Conservation (phyloP, 2,113 vertebrate genomes). For the Corythornis vintsioides region DNA sequence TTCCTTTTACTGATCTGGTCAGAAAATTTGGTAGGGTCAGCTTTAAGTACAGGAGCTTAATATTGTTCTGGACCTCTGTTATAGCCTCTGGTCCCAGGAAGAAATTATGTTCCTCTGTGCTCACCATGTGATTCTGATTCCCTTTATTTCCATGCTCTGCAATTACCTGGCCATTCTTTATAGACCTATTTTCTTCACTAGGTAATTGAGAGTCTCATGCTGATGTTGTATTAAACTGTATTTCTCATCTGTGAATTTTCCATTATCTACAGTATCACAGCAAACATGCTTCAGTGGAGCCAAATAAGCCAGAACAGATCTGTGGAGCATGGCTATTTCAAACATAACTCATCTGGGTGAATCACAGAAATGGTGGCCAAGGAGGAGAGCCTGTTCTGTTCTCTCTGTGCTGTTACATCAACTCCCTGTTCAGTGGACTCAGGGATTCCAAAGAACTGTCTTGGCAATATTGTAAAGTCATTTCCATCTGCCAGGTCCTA, state of each 20-base stretch:
- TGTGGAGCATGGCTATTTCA: conserved; percentile 3
- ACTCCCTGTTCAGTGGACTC: not conserved
- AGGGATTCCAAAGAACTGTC: not conserved
- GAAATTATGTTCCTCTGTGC: not conserved
- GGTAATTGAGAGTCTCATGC: conserved; percentile 19
- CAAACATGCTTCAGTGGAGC: conserved; percentile 3
- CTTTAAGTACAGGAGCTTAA: not conserved
- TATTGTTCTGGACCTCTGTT: not conserved
- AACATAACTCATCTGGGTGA: conserved; percentile 8
- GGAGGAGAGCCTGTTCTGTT: not conserved
- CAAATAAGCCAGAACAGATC: conserved; percentile 35
- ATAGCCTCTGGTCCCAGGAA: not conserved
- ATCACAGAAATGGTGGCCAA: not conserved
- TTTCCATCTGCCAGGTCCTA: conserved; percentile 23
- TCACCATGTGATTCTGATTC: not conserved
- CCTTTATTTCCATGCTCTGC: not conserved
- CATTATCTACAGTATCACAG: not conserved
- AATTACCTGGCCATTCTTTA: conserved; percentile 25
- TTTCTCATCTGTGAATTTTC: conserved; percentile 36
- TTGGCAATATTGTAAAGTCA: not conserved
- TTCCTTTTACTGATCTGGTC: not conserved
- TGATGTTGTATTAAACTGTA: conserved; percentile 1
- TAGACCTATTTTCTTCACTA: not conserved
- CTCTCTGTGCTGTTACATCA: not conserved
- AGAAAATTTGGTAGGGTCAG: not conserved